Evolutionary conservation across 2,113 vertebrate genomes (phyloP).

Genomic region (Penelope pileata): DNA sequence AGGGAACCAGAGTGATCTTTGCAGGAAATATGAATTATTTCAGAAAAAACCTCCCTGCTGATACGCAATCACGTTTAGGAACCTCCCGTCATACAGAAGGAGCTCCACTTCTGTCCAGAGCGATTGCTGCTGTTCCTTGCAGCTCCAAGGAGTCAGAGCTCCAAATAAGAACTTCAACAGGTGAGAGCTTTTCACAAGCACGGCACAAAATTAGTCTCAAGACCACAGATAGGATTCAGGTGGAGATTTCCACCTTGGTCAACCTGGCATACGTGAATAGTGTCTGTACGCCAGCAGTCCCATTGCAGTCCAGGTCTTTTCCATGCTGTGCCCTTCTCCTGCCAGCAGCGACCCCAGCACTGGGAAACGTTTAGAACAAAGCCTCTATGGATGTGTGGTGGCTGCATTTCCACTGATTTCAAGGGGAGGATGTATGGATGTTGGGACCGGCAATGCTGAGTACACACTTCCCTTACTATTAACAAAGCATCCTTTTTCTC

Average conservation of each 20-base stretch:
- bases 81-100: not conserved
- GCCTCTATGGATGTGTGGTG: not conserved
- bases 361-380: not conserved
- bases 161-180: not conserved
- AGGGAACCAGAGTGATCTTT: not conserved
- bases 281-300: not conserved
- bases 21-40: not conserved
- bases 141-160: not conserved
- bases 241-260: not conserved
- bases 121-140: not conserved
- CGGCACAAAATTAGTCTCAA: not conserved
- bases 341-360: not conserved
- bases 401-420: not conserved
- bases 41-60: not conserved
- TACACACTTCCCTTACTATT: not conserved
- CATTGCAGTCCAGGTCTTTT: not conserved
- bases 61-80: accelerated
- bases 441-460: not conserved
- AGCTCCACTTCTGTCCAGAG: not conserved
- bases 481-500: not conserved
- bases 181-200: not conserved
- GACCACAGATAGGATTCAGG: not conserved
- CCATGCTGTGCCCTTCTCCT: not conserved
- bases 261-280: not conserved
- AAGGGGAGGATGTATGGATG: not conserved